phyloP scores from a whole-genome alignment of 2,797 vertebrate species.

The Mormyrus hasselquistii region DNA sequence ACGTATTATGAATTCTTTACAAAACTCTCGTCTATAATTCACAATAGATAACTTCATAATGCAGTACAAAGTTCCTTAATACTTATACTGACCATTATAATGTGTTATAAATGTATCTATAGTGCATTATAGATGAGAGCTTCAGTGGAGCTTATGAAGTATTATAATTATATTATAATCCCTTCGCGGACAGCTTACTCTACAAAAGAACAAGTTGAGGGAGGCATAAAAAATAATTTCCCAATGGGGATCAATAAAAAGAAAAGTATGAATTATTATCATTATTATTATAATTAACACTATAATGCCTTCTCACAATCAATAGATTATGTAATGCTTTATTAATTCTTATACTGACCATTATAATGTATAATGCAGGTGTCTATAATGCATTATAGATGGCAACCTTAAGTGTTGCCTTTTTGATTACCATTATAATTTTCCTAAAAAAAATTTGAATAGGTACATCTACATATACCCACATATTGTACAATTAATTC shows the following conservation, averaged over 20 bases:
- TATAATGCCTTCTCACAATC: background rate
- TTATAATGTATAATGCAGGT: background rate
- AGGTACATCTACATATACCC: background rate
- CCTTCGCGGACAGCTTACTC: background rate
- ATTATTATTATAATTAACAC: background rate
- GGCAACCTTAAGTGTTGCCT: background rate
- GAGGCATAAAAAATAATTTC: background rate
- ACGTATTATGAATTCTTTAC: background rate
- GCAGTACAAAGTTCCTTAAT: background rate
- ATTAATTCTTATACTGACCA: background rate
- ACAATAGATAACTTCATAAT: background rate
- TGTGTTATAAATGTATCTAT: background rate
- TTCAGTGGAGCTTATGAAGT: background rate
- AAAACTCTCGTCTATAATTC: background rate
- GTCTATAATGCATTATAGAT: background rate
- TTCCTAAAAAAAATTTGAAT: too few relatives aligned
- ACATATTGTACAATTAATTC: background rate
- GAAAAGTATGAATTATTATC: too few relatives aligned
- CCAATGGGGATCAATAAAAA: background rate
- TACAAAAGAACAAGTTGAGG: background rate
- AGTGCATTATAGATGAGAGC: background rate
- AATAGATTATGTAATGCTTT: background rate
- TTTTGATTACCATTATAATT: background rate
- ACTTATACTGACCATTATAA: background rate
- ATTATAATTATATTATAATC: background rate